Base-by-base conservation (phyloP, 2,888 invertebrate species). In the Dermolepida albohirtum region DNA sequence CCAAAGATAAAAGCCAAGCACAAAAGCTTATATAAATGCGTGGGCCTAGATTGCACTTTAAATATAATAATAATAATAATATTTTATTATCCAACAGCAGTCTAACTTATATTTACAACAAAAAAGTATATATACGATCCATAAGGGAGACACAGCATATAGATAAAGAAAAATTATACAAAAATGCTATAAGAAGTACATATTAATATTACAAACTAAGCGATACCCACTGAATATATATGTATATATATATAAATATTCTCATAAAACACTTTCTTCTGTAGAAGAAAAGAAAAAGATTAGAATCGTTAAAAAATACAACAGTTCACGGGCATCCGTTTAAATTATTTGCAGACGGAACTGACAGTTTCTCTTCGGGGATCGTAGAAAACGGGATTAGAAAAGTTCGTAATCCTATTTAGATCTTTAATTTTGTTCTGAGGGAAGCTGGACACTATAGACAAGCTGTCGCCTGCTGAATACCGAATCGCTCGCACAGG, bases 341-440 rank as follows among this genome's bases (percentile, higher is more conserved):
- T 65, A 65, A 65, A 59, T 44, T 44, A 44, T 59, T 59, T 44
- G 44, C 59, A 44, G 44, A 1, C 51, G 52, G 64, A 51, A 51
- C 43, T 64, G 64, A 64, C 64, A 64, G 64, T 43, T 47, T 59
- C 59, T 59, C 59, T 47, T 64, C 51, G 51, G 51, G 64, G 64
- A 52, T 41, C 39, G 44, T 14, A 66, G 50, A 52, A 69, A 27
- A 57, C 66, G 66, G 55, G 66, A 69, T 69, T 69, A 69, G 64
- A 66, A 69, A 69, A 69, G 66, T 69, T 69, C 39, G 43, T 69
- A 69, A 69, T 69, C 69, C 69, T 54, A 66, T 66, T 69, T 66
- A 49, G 66, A 57, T 66, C 49, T 49, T 66, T 66, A 54, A 66
- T 66, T 66, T 66, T 57, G 66, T 40, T 40, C 49, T 34, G 57